Evolutionary conservation across 2,797 vertebrate species (phyloP).

Genomic region (Nyctibius grandis): DNA sequence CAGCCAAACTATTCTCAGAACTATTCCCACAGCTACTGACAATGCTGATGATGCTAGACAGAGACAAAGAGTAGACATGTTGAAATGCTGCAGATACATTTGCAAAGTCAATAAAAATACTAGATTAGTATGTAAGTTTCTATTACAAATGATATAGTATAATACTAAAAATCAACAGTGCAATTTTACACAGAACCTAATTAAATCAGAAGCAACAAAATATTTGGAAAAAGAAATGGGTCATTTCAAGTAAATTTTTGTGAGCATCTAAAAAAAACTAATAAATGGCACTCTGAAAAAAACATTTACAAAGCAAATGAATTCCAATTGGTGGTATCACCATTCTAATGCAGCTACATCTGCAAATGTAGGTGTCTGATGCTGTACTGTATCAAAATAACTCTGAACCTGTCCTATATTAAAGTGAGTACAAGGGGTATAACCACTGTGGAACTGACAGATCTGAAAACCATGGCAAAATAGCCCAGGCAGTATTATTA

Average conservation of each 20-base stretch:
- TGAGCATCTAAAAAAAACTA: neutral
- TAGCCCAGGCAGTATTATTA: neutral
- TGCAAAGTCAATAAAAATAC: neutral
- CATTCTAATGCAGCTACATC: neutral
- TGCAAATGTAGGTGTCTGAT: neutral
- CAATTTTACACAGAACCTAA: neutral
- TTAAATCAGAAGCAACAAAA: neutral
- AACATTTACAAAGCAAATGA: neutral
- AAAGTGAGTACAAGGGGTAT: neutral
- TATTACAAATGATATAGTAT: neutral
- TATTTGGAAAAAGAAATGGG: neutral
- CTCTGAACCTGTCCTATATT: neutral
- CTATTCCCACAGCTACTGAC: conserved; percentile 40
- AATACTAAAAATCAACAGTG: neutral
- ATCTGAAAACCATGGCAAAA: neutral
- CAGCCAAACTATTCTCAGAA: conserved; percentile 45
- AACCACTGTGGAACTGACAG: neutral
- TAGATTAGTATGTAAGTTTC: neutral
- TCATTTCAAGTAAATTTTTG: neutral
- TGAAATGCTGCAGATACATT: neutral
- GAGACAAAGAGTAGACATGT: conserved; percentile 20
- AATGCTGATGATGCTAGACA: conserved; percentile 23
- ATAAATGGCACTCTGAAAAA: neutral
- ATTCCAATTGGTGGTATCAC: neutral
- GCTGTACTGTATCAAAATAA: neutral